Conservation (phyloP, 2,113 vertebrate genomes). For the Garra rufa region DNA sequence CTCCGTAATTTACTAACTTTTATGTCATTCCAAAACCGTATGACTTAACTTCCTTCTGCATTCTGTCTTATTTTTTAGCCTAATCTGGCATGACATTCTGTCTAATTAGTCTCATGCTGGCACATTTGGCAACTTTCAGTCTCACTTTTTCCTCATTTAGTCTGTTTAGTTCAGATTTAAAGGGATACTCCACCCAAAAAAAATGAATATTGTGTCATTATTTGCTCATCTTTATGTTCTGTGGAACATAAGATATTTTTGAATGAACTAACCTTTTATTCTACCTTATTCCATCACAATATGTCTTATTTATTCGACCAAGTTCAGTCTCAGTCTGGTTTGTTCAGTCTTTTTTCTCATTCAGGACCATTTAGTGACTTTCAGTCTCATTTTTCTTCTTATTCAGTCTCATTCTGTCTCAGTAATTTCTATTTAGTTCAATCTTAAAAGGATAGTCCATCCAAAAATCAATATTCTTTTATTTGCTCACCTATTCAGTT, state of each 20-base stretch:
- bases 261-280: too few species aligned
- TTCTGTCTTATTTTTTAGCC: background rate
- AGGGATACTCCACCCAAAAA: background rate
- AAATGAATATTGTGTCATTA: background rate
- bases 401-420: background rate
- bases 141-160: background rate
- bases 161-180: background rate
- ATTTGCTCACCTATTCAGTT: background rate
- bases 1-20: background rate
- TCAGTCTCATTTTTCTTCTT: background rate
- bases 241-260: too few species aligned
- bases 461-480: background rate
- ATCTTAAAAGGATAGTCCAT: background rate
- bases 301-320: background rate
- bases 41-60: background rate
- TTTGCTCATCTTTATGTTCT: background rate
- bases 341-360: background rate
- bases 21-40: background rate
- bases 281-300: too few species aligned
- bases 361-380: background rate
- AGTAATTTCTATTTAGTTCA: background rate
- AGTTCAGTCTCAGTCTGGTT: background rate
- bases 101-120: background rate
- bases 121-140: background rate
- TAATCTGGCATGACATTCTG: background rate